phyloP scores from a whole-genome alignment of 2,797 vertebrate genomes.

The Xerus rutilus region DNA sequence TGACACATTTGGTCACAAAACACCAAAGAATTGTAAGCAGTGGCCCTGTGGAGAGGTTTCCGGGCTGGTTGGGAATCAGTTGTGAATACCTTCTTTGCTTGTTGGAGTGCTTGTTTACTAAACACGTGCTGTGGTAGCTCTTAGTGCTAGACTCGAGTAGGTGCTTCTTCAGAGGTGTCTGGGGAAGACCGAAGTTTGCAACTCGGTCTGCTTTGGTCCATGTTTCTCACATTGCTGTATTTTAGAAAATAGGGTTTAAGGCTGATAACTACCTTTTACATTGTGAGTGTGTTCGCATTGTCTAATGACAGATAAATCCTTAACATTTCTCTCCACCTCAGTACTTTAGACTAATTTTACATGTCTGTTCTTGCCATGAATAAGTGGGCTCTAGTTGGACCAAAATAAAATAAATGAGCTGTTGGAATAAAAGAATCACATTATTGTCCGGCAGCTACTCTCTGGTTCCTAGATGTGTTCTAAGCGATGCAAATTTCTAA shows the following conservation, averaged over 20 bases:
- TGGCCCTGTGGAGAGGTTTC: conserved; percentile 63
- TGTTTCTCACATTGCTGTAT: conserved; percentile 76
- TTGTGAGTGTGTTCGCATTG: conserved; percentile 83
- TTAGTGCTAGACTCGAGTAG: conserved; percentile 47
- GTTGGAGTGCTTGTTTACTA: conserved; percentile 79
- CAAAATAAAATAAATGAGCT: conserved; percentile 77
- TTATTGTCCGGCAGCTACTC: conserved; percentile 27
- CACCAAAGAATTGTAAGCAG: conserved; percentile 66
- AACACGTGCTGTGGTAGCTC: conserved; percentile 69
- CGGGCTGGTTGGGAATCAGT: conserved; percentile 66
- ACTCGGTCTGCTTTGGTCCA: conserved; percentile 73
- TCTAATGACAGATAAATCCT: conserved; percentile 82
- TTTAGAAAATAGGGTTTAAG: conserved; percentile 81
- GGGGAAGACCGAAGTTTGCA: conserved; percentile 71
- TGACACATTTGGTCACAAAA: conserved; percentile 65
- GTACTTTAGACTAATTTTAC: conserved; percentile 78
- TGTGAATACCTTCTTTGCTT: conserved; percentile 83
- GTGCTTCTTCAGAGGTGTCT: conserved; percentile 59
- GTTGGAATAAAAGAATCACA: conserved; percentile 62
- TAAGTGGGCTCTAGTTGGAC: conserved; percentile 69
- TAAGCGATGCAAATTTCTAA: conserved; percentile 70
- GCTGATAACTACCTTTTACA: conserved; percentile 73
- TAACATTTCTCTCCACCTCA: conserved; percentile 83
- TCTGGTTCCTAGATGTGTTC: conserved; percentile 45
- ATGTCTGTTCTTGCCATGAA: conserved; percentile 23